Conservation (phyloP, 2,888 invertebrate species). For the Cepaea hortensis region DNA sequence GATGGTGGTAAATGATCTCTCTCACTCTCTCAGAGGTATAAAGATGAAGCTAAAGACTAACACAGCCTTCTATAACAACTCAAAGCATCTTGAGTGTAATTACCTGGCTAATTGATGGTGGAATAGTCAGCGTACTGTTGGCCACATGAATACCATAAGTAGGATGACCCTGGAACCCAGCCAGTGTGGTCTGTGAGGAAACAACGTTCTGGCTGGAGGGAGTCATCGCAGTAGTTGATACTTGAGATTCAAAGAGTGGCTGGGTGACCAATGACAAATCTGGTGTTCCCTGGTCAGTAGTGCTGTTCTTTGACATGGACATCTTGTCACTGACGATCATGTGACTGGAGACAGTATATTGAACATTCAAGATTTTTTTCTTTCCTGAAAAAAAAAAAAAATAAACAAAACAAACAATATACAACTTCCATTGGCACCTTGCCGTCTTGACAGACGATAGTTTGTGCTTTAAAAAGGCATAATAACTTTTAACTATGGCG, state of each 20-base stretch:
- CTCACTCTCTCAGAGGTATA: too few relatives aligned
- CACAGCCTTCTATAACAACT: too few relatives aligned
- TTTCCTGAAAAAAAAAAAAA: too few relatives aligned
- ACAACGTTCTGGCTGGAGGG: background rate
- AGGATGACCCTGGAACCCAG: constrained; percentile 30
- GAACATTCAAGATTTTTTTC: background rate
- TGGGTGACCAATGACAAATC: constrained; percentile 24
- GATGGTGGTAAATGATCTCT: too few relatives aligned
- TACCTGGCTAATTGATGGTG: constrained; percentile 19
- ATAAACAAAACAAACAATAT: too few relatives aligned
- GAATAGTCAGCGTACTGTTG: constrained; percentile 22
- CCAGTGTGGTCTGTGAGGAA: background rate
- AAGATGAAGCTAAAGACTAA: too few relatives aligned
- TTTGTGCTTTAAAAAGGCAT: too few relatives aligned
- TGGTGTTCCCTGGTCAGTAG: constrained; percentile 10
- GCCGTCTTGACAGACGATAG: too few relatives aligned
- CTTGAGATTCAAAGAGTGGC: background rate
- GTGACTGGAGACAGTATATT: background rate
- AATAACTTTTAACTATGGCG: too few relatives aligned
- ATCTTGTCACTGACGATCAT: background rate
- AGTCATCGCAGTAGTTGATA: background rate
- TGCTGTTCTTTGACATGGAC: background rate
- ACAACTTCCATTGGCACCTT: too few relatives aligned
- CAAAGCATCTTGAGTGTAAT: background rate
- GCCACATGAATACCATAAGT: constrained; percentile 30